Percentiles rank a stretch among this genome's conserved stretches.
phyloP scores from a whole-genome alignment of 2,888 invertebrate genomes.

The Drosophila pseudotakahashii region DNA sequence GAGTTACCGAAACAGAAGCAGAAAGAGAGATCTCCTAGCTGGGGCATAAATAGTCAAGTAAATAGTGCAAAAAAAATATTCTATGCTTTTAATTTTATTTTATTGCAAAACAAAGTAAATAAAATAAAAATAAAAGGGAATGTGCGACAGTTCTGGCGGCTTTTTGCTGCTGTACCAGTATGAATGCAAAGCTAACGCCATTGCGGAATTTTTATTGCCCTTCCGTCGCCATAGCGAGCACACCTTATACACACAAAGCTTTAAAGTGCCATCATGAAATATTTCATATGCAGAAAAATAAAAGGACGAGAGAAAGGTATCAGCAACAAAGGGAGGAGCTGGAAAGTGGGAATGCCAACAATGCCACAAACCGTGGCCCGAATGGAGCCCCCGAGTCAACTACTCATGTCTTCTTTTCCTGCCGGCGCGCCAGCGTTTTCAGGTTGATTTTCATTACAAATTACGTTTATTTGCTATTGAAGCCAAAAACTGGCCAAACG shows the following conservation, averaged over 20 bases:
- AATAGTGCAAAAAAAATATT: slow-evolving; percentile 52
- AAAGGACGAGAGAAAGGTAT: slow-evolving; percentile 1
- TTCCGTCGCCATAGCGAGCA: slow-evolving; percentile 56
- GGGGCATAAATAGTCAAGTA: slow-evolving; percentile 44
- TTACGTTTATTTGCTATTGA: slow-evolving; percentile 70
- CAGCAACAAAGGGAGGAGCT: slow-evolving; percentile 4
- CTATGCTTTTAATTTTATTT: slow-evolving; percentile 71
- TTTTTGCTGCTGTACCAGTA: slow-evolving; percentile 7
- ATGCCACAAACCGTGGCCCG: slow-evolving; percentile 34
- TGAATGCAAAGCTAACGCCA: slow-evolving; percentile 61
- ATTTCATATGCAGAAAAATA: slow-evolving; percentile 59
- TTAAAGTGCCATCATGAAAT: slow-evolving; percentile 70
- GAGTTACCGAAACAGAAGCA: slow-evolving; percentile 23
- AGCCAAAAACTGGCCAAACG: slow-evolving; percentile 41
- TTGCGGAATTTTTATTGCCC: slow-evolving; percentile 77
- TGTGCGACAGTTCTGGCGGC: slow-evolving; percentile 63
- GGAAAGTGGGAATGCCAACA: slow-evolving; percentile 51
- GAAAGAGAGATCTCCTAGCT: slow-evolving; percentile 3
- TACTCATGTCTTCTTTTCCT: slow-evolving; percentile 28
- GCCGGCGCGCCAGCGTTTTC: slow-evolving; percentile 10
- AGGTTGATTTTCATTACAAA: slow-evolving; percentile 67
- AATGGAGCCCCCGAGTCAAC: slow-evolving; percentile 9
- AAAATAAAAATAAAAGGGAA: slow-evolving; percentile 52
- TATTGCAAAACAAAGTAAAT: slow-evolving; percentile 58
- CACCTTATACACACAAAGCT: slow-evolving; percentile 54